Conservation (phyloP, 2,797 vertebrate species). For the Chelon auratus region DNA sequence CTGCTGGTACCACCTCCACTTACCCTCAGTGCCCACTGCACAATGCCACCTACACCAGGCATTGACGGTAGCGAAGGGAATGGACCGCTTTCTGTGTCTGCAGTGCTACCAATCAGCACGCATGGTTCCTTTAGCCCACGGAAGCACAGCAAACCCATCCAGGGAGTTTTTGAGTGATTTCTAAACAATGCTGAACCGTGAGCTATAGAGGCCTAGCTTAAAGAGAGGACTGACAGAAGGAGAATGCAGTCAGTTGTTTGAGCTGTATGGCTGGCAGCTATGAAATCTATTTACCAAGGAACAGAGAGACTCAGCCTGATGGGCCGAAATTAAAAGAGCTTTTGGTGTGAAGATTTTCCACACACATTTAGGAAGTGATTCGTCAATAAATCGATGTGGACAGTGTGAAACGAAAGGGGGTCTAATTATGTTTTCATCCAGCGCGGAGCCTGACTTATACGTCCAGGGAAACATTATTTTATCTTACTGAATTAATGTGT, state of each 20-base stretch:
- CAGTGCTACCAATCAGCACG: conserved; percentile 38
- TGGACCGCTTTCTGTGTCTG: conserved; percentile 8
- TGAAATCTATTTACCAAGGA: conserved; percentile 59
- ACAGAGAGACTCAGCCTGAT: conserved; percentile 35
- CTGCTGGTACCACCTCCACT: conserved; percentile 63
- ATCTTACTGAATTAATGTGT: conserved; percentile 47
- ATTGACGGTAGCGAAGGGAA: conserved; percentile 36
- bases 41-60: conserved; percentile 56
- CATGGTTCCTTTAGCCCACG: conserved; percentile 3
- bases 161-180: conserved; percentile 42
- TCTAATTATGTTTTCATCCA: conserved; percentile 55
- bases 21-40: conserved; percentile 54
- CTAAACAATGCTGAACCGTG: conserved; percentile 53
- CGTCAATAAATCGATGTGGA: conserved; percentile 70
- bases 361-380: conserved; percentile 52
- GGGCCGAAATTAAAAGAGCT: conserved; percentile 61
- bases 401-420: conserved; percentile 47
- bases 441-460: conserved; percentile 23
- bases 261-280: conserved; percentile 55
- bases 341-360: conserved; percentile 54
- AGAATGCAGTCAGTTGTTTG: conserved; percentile 47
- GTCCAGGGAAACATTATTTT: conserved; percentile 38
- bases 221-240: conserved; percentile 39
- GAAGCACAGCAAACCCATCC: conserved; percentile 16
- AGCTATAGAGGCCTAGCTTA: conserved; percentile 39